Base-by-base conservation (phyloP, 1,140 invertebrate species). In the Apis florea region DNA sequence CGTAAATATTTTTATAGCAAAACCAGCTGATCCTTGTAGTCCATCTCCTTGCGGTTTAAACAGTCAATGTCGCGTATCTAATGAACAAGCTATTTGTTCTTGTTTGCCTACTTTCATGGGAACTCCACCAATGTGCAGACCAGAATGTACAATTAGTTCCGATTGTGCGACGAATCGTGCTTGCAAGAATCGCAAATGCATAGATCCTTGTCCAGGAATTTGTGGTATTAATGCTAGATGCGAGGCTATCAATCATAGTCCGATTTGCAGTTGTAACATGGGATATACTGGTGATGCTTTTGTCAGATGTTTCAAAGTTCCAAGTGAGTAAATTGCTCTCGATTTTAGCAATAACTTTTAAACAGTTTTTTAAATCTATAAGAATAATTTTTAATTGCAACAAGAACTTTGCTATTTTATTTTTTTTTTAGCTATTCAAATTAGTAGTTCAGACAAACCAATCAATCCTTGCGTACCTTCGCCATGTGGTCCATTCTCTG, bases 151-250 rank as follows among this genome's bases (percentile, higher is more conserved):
- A 56, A 94, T 96, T 10, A 97, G 96, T 90, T 95, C 96, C 13
- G 97, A 98, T 92, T 96, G 97, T 94, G 92, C 95, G 68, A 92
- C 94, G 17, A 95, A 95, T 84, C 95, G 96, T 90, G 96, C 96
- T 1, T 98, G 97, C 89, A 94, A 97, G 53, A 96, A 96, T 88
- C 95, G 96, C 83, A 96, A 96, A 93, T 98, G 97, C 90, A 93
- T 95, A 24, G 96, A 98, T 90, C 97, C 97, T 49, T 98, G 97
- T 87, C 95, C 96, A 2, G 96, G 96, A 73, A 95, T 96, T 31
- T 98, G 97, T 92, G 97, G 97, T 6, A 92, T 95, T n/a, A 95
- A 95, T 90, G 95, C 97, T 0, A 94, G 95, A 83, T 97, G 97
- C 89, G 94, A 95, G 83, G 96, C 97, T 6, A 94, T 95, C 24